phyloP scores from a whole-genome alignment of 1,140 invertebrate species.

The Subanguina moxae region DNA sequence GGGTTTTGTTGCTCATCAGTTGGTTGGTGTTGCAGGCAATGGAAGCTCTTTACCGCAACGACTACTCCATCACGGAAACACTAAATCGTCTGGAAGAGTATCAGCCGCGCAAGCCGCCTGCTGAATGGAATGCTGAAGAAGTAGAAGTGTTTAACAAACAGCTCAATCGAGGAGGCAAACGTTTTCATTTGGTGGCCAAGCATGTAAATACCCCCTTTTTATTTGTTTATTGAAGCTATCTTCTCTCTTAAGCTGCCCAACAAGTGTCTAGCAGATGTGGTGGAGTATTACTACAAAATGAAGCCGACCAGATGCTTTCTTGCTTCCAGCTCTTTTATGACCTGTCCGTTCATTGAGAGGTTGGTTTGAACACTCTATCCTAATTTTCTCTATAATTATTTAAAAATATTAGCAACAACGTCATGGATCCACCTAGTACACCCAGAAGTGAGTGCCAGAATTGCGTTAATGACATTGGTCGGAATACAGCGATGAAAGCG shows the following conservation, averaged over 20 bases:
- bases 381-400: not conserved
- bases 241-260: not conserved
- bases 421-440: not conserved
- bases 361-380: not conserved
- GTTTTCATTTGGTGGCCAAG: not conserved
- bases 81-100: constrained; percentile 1
- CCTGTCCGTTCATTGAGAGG: not conserved
- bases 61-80: not conserved
- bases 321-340: not conserved
- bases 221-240: not conserved
- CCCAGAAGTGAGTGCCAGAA: not conserved
- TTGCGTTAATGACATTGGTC: not conserved
- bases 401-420: not conserved
- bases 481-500: not conserved
- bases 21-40: not conserved
- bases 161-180: not conserved
- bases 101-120: not conserved
- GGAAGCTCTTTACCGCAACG: not conserved
- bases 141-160: not conserved
- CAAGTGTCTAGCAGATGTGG: not conserved
- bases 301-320: not conserved
- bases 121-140: not conserved
- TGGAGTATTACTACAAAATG: not conserved
- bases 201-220: not conserved
- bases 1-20: no score